phyloP scores from a whole-genome alignment of 2,113 vertebrate genomes.

The Sinocyclocheilus grahami region DNA sequence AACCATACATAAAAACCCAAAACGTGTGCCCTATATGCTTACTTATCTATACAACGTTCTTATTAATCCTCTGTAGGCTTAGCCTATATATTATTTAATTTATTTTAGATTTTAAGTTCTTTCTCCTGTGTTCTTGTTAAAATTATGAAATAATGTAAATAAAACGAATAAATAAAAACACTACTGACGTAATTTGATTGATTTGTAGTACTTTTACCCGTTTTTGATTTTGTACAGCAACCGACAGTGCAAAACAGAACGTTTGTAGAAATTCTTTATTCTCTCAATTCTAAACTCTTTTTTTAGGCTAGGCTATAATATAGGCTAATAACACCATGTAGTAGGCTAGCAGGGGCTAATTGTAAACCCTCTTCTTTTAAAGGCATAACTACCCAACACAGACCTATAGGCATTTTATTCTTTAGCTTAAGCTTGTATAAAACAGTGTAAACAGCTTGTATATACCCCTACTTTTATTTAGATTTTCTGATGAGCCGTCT shows the following conservation, averaged over 20 bases:
- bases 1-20: neutral
- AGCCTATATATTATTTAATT: neutral
- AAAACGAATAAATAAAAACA: neutral
- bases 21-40: neutral
- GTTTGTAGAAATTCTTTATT: neutral
- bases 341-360: neutral
- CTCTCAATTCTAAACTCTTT: neutral
- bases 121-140: neutral
- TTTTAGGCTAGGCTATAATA: neutral
- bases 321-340: neutral
- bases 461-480: neutral
- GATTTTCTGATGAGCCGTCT: neutral
- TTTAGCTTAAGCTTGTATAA: neutral
- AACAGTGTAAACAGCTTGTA: too few relatives aligned
- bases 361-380: neutral
- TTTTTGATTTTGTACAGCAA: neutral
- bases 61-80: neutral
- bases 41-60: neutral
- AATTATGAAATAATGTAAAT: neutral
- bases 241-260: neutral
- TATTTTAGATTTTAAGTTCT: neutral
- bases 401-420: neutral
- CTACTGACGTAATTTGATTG: neutral
- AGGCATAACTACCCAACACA: neutral
- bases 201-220: neutral